Conservation (phyloP, 2,113 vertebrate species). For the Phasianus colchicus region DNA sequence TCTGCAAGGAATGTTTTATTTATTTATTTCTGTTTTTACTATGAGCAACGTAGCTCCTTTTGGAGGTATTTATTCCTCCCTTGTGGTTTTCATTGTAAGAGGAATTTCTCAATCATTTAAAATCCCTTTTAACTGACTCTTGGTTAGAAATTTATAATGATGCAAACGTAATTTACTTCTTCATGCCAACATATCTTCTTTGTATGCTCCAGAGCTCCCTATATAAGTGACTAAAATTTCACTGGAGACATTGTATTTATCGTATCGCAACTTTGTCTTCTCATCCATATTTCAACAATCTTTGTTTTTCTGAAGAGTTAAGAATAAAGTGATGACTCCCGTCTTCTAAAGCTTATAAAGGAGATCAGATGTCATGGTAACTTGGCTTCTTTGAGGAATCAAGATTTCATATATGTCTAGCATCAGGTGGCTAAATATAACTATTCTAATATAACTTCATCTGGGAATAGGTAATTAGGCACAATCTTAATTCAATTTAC, state of each 20-base stretch:
- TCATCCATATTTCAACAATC: background rate
- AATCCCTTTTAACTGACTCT: background rate
- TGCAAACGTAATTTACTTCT: background rate
- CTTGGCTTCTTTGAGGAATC: background rate
- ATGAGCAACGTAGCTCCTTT: background rate
- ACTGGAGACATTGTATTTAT: background rate
- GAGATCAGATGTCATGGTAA: background rate
- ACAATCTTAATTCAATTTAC: background rate
- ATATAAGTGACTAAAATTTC: background rate
- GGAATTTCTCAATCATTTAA: background rate
- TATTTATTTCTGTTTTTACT: background rate
- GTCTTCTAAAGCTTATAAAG: background rate
- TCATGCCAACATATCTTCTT: background rate
- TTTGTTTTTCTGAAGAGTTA: background rate
- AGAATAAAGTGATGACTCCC: background rate
- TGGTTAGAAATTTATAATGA: background rate
- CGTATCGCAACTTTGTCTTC: background rate
- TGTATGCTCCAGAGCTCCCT: background rate
- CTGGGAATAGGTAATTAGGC: background rate
- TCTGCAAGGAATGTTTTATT: background rate
- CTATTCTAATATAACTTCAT: background rate
- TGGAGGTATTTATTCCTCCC: background rate
- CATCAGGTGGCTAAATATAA: background rate
- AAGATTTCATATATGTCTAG: background rate
- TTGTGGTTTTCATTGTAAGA: background rate